phyloP scores from a whole-genome alignment of 2,797 vertebrate species.

The Sardinella longiceps region DNA sequence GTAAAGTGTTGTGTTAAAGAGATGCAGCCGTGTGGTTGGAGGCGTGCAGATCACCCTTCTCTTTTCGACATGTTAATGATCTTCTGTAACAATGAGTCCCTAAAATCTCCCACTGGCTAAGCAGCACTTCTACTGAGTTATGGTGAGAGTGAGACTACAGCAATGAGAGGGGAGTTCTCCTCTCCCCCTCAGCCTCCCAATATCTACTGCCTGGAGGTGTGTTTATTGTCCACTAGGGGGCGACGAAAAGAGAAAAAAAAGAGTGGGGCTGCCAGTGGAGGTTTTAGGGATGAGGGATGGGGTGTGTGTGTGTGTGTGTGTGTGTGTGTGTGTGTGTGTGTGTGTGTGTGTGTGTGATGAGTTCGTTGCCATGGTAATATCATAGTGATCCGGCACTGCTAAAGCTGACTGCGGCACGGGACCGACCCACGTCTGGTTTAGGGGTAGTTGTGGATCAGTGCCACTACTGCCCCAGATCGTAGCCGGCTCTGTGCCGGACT shows the following conservation, averaged over 20 bases:
- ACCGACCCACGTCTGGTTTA: neutral
- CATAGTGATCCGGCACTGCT: neutral
- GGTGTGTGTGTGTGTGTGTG: conserved; percentile 39
- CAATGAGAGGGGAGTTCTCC: no score
- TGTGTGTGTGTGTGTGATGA: conserved; percentile 36
- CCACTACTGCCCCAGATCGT: neutral
- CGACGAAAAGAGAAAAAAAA: neutral
- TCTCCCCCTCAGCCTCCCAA: no score
- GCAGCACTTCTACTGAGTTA: neutral
- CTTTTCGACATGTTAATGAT: conserved; percentile 56
- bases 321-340: conserved; percentile 34
- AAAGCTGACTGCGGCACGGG: neutral
- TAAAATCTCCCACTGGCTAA: conserved; percentile 52
- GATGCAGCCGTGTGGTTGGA: conserved; percentile 70
- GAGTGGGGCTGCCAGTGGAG: neutral
- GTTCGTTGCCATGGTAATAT: neutral
- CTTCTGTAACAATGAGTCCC: conserved; percentile 46
- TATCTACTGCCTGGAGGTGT: no score
- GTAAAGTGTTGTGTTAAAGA: conserved; percentile 31
- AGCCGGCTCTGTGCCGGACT: conserved; percentile 30
- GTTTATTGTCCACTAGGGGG: no score
- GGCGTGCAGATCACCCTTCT: conserved; percentile 81
- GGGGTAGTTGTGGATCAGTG: neutral
- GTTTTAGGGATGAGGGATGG: conserved; percentile 24
- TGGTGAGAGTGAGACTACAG: no score